Base-by-base conservation (phyloP, 1,140 invertebrate species). In the Temnothorax curvispinosus region DNA sequence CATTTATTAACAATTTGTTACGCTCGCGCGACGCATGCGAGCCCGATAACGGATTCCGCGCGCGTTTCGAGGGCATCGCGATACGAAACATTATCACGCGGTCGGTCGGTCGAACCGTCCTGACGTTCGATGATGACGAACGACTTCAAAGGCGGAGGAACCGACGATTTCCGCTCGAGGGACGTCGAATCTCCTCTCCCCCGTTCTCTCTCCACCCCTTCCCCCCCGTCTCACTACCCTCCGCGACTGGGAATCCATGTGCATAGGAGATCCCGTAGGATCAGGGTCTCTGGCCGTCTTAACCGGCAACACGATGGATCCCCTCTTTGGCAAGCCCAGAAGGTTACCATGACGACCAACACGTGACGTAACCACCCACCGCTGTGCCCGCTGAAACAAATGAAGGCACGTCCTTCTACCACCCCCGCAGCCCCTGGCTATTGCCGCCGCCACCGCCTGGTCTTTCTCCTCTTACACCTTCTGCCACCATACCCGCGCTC, bases 321-420 rank as follows among this genome's bases (percentile, higher is more conserved):
- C 93, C 94, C 94, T 94, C 94, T 93, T 94, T 93, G 92, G 91
- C 91, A 92, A 94, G 91, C 94, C 91, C 93, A 93, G 93, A 93
- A 92, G 91, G 95, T 95, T 95, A 92, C 95, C 94, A 95, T 95
- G 94, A 91, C 94, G 91, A 95, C 94, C 92, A 93, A 94, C 94
- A 92, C 93, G 94, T 95, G 94, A 94, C 94, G 95, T 95, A 95
- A 94, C 94, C 93, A 95, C 93, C 93, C 91, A 93, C 91, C 87
- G 80, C 82, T 91, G 89, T 94, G 86, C 93, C 94, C 93, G 92
- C 89, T 95, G 95, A 95, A 95, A 95, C 95, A 95, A 95, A 95
- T 95, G 95, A 95, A 95, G 95, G 94, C 94, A 94, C 94, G 93
- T 94, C 92, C 94, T 94, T 92, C 91, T 93, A 89, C 91, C 56